A percentile compares a stretch with the other conserved stretches of the same genome.
Evolutionary conservation across 1,140 invertebrate genomes (phyloP).

Genomic region (Calliphora vicina): DNA sequence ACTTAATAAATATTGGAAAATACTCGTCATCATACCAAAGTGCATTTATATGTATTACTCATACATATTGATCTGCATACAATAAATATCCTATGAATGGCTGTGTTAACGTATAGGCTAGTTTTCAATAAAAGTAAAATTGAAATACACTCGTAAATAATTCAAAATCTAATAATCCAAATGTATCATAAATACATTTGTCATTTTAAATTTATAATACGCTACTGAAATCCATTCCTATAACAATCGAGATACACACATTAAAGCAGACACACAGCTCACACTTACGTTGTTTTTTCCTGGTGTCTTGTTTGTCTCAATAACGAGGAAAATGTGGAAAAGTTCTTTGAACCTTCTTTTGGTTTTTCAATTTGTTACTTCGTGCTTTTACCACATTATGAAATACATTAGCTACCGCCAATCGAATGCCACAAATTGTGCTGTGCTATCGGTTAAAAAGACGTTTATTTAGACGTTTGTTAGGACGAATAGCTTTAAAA

Average conservation of each 20-base stretch:
- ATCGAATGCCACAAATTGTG: constrained; percentile 7
- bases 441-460: not conserved
- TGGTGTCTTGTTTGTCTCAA: too few relatives aligned
- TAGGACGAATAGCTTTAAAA: not conserved
- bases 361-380: not conserved
- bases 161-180: not conserved
- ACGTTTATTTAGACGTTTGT: not conserved
- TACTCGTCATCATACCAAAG: too few relatives aligned
- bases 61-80: too few relatives aligned
- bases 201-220: not conserved
- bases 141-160: too few relatives aligned
- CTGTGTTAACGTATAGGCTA: too few relatives aligned
- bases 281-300: too few relatives aligned
- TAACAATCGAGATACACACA: too few relatives aligned
- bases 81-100: too few relatives aligned
- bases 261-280: too few relatives aligned
- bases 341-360: constrained; percentile 11
- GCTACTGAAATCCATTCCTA: not conserved
- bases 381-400: not conserved
- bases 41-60: too few relatives aligned
- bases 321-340: not conserved
- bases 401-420: not conserved
- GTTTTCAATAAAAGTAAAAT: too few relatives aligned
- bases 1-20: too few relatives aligned
- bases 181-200: not conserved